phyloP scores from a whole-genome alignment of 2,113 vertebrate species.

The Mus pahari region DNA sequence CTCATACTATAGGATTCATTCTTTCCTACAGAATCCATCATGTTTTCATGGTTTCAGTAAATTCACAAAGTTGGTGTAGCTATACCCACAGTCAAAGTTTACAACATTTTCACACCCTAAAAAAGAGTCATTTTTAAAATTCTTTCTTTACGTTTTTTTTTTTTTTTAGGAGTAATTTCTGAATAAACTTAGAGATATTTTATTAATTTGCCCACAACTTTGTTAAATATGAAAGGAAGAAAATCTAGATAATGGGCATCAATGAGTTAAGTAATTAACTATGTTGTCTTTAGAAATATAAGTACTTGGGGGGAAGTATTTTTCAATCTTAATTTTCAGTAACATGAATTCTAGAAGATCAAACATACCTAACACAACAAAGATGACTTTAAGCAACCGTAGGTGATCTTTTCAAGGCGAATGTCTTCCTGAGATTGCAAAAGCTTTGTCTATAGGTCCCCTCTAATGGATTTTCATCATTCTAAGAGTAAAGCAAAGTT shows the following conservation, averaged over 20 bases:
- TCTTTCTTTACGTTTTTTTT: not conserved
- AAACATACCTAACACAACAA: not conserved
- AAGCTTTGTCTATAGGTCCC: not conserved
- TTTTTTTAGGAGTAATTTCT: conserved; percentile 12
- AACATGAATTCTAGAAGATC: conserved; percentile 23
- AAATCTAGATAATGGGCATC: not conserved
- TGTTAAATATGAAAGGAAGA: conserved; percentile 12
- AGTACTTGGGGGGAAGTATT: not conserved
- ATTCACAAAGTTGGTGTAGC: not conserved
- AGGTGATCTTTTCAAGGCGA: not conserved
- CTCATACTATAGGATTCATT: not conserved
- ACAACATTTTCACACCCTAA: not conserved
- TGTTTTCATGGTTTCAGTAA: not conserved
- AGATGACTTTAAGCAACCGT: not conserved
- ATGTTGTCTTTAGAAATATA: not conserved
- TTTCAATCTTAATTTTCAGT: conserved; percentile 8
- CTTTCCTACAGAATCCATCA: not conserved
- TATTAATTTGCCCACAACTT: not conserved
- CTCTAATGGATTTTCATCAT: not conserved
- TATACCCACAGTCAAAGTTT: not conserved
- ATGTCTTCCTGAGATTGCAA: not conserved
- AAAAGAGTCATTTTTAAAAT: no score
- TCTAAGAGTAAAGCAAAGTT: not conserved
- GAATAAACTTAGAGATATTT: not conserved
- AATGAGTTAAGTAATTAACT: not conserved